Evolutionary conservation across 2,888 invertebrate species (phyloP), one percentile per base, ranked within the genome.

Genomic region (Dendrolimus houi): DNA sequence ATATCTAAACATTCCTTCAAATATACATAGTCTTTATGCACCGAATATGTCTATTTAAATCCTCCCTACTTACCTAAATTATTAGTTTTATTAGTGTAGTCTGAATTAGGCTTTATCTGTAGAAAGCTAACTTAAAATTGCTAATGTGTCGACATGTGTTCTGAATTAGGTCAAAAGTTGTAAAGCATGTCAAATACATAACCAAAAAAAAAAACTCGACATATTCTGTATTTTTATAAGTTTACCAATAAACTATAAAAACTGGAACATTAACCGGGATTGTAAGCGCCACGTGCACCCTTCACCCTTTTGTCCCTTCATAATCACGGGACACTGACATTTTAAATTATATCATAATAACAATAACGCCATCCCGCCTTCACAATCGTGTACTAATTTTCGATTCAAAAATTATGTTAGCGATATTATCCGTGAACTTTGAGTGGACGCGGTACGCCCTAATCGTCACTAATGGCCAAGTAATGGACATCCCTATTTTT

Each of bases 321-420:
- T 74, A 75, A 79, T 77, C 79, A 80, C 70, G 79, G 75, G 71
- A 87, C 86, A 85, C 85, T 85, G 77, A 74, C 77, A 80, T 80
- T 87, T 88, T 82, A 87, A 87, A 87, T 86, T 82, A 81, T 85
- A 77, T 77, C 80, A 80, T 77, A 78, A 73, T 74, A 74, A 53
- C 13, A 53, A 53, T 17, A 53, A 53, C 53, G 14, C 1, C 52
- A 52, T 59, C 57, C 56, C 59, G 60, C 57, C 62, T 65, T 63
- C 63, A 65, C 67, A 72, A 69, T 68, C 64, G 85, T 74, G 62
- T 72, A 65, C 59, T 75, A 79, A 84, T 84, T 85, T 83, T 75
- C 67, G 56, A 58, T 63, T 59, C 63, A 66, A 70, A 17, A 41
- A 54, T 75, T 78, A 76, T 80, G 75, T 72, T 68, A 64, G 64